Conservation (phyloP, 1,140 invertebrate species). For the Apis mellifera region DNA sequence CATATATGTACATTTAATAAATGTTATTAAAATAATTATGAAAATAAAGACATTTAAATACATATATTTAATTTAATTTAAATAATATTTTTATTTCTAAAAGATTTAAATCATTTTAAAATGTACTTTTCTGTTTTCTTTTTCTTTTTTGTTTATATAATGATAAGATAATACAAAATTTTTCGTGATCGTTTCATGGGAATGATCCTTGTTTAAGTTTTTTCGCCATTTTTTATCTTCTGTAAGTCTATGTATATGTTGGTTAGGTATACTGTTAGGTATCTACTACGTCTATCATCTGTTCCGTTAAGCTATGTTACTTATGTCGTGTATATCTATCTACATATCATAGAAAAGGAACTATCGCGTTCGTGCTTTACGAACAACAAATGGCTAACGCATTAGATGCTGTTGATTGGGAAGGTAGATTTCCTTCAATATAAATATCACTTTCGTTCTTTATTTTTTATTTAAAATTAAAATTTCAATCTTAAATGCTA, state of each 20-base stretch:
- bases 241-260: background rate
- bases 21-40: background rate
- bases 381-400: slow-evolving; percentile 64
- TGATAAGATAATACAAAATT: background rate
- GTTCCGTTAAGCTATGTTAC: slow-evolving; percentile 39
- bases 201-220: slow-evolving; percentile 10
- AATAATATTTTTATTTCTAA: too few species aligned
- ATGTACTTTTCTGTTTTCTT: too few species aligned
- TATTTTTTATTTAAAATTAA: background rate
- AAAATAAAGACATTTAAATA: background rate
- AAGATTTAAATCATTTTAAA: background rate
- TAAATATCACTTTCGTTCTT: background rate
- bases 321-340: slow-evolving; percentile 36
- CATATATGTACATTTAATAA: background rate
- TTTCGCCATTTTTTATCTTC: slow-evolving; percentile 10
- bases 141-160: background rate
- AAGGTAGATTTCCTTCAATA: slow-evolving; percentile 53
- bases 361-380: slow-evolving; percentile 20
- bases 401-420: slow-evolving; percentile 59
- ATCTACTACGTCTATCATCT: slow-evolving; percentile 28
- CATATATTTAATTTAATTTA: background rate
- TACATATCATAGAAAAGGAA: slow-evolving; percentile 14
- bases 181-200: background rate
- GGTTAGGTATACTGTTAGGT: background rate
- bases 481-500: background rate